Evolutionary conservation across 2,888 invertebrate species (phyloP).

Genomic region (Nephrocerus scutellatus): DNA sequence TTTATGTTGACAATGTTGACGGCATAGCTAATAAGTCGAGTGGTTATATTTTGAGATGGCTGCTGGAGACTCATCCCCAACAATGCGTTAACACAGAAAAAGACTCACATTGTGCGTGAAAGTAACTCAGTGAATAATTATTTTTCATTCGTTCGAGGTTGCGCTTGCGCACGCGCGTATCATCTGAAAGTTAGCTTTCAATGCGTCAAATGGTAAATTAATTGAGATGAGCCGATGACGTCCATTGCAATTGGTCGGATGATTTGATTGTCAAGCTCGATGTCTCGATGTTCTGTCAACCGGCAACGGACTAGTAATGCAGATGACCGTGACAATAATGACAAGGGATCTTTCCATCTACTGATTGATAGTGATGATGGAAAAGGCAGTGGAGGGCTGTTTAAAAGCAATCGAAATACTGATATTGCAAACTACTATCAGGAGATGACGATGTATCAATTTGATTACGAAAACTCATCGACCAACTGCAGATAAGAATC

Average conservation of each 20-base stretch:
- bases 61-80: constrained; percentile 3
- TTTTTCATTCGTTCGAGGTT: constrained; percentile 12
- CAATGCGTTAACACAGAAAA: too few species aligned
- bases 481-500: too few species aligned
- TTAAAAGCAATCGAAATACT: too few species aligned
- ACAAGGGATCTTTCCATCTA: too few species aligned
- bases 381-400: too few species aligned
- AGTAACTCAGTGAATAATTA: constrained; percentile 2
- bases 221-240: constrained; percentile 18
- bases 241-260: constrained; percentile 20
- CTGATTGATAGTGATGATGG: too few species aligned
- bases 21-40: constrained; percentile 22
- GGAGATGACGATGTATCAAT: too few species aligned
- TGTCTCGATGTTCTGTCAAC: constrained; percentile 1
- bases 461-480: too few species aligned
- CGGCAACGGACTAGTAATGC: too few species aligned
- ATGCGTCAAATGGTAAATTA: constrained; percentile 2
- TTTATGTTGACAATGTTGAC: constrained; percentile 22
- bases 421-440: too few species aligned
- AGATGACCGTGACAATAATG: constrained; percentile 10
- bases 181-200: constrained; percentile 5
- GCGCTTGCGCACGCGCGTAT: not conserved
- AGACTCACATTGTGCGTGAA: constrained; percentile 11
- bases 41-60: constrained; percentile 16
- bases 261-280: constrained; percentile 10